Conservation (phyloP, 2,113 vertebrate genomes). For the Triplophysa rosa region DNA sequence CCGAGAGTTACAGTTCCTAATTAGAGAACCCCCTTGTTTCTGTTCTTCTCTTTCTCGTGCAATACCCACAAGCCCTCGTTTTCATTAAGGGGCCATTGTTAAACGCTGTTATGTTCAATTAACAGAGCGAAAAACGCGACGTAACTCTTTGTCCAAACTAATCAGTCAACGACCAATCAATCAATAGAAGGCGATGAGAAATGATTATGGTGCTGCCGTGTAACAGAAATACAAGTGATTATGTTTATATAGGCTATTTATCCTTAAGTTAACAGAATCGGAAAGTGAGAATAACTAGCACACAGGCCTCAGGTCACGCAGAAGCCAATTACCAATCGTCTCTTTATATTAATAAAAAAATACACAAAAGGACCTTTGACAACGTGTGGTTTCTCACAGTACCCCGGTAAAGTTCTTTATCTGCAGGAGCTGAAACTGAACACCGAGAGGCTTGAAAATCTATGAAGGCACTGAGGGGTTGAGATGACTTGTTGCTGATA, state of each 20-base stretch:
- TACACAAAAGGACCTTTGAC: constrained; percentile 41
- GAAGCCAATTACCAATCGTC: constrained; percentile 21
- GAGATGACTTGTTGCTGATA: constrained; percentile 45
- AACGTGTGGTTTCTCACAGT: constrained; percentile 36
- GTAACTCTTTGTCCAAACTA: constrained; percentile 76
- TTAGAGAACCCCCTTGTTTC: constrained; percentile 70
- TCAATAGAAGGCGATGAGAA: constrained; percentile 74
- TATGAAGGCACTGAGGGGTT: constrained; percentile 41
- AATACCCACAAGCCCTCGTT: constrained; percentile 75
- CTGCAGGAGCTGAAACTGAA: constrained; percentile 44
- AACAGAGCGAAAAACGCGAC: constrained; percentile 70
- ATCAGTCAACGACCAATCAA: constrained; percentile 78
- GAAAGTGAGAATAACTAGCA: background rate
- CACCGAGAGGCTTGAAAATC: constrained; percentile 42
- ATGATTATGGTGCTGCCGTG: constrained; percentile 66
- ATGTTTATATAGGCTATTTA: constrained; percentile 65
- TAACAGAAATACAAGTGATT: constrained; percentile 67
- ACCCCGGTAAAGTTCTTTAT: constrained; percentile 38
- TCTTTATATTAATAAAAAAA: background rate
- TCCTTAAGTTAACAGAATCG: constrained; percentile 14
- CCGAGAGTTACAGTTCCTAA: constrained; percentile 69
- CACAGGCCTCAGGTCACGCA: background rate
- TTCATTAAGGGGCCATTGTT: constrained; percentile 74
- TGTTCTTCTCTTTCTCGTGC: constrained; percentile 71
- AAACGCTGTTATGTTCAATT: constrained; percentile 78